Percentiles rank a stretch among this genome's conserved stretches.
These are phyloP conservation scores for Portevinia maculata DNA, from an alignment of 2,888 invertebrate species.

Conservation along the genomic window DNA sequence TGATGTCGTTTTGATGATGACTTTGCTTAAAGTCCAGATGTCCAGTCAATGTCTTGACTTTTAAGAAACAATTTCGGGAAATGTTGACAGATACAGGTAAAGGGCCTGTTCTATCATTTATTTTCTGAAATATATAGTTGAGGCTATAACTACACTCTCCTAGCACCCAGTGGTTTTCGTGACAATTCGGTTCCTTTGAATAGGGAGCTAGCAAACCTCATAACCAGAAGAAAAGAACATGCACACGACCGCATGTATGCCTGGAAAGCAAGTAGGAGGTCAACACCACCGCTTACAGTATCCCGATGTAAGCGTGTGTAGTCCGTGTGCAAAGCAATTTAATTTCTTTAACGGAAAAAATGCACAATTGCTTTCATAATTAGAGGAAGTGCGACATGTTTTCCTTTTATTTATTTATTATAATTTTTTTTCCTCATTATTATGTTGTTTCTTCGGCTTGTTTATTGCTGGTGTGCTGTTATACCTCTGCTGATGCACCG, in stretches of 20 bases:
- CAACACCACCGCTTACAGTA: background rate
- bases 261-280: constrained; percentile 33
- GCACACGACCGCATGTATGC: background rate
- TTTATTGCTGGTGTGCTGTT: constrained; percentile 47
- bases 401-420: constrained; percentile 64
- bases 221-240: background rate
- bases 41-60: constrained; percentile 67
- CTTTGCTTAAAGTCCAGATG: constrained; percentile 50
- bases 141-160: background rate
- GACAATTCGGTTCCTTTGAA: background rate
- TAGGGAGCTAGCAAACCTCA: background rate
- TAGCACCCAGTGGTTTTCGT: background rate
- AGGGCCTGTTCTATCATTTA: background rate
- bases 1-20: constrained; percentile 56
- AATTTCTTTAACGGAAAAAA: constrained; percentile 70
- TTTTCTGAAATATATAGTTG: background rate
- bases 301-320: constrained; percentile 2
- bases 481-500: background rate
- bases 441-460: constrained; percentile 45
- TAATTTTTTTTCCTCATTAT: constrained; percentile 54
- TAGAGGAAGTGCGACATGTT: constrained; percentile 74
- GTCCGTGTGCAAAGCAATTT: constrained; percentile 65
- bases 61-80: constrained; percentile 32
- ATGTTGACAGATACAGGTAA: no score
- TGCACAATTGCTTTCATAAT: constrained; percentile 69